phyloP scores from a whole-genome alignment of 23 tunicate species.

The Ascidia mentula region DNA sequence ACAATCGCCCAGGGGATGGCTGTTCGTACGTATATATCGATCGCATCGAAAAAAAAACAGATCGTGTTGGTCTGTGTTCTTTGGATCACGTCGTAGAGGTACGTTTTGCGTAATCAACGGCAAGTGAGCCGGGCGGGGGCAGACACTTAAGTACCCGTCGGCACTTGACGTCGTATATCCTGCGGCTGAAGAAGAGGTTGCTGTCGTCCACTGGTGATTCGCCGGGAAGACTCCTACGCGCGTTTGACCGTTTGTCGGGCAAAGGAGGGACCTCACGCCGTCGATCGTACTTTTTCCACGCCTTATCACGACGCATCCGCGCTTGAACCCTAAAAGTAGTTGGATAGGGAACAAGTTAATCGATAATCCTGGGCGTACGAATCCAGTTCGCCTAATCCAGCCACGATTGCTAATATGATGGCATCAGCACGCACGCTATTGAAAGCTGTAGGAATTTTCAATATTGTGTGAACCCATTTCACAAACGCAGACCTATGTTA shows the following conservation, averaged over 20 bases:
- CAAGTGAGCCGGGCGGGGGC: constrained; percentile 56
- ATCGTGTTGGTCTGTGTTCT: neutral
- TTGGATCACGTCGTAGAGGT: neutral
- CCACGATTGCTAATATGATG: no score
- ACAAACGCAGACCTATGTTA: no score
- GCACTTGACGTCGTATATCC: constrained; percentile 56
- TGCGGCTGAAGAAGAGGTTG: constrained; percentile 55
- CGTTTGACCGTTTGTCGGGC: constrained; percentile 1
- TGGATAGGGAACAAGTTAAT: neutral
- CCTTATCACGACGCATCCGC: constrained; percentile 12
- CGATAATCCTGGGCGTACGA: neutral
- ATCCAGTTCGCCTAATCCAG: neutral
- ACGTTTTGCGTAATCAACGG: constrained; percentile 26
- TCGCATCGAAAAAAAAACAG: neutral
- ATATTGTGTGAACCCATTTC: no score
- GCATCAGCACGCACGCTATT: no score
- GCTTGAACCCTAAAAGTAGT: constrained; percentile 33
- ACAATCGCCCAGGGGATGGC: neutral
- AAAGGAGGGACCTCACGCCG: constrained; percentile 47
- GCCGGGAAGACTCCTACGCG: constrained; percentile 10
- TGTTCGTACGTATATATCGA: neutral
- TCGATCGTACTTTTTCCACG: constrained; percentile 32
- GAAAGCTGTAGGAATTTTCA: no score
- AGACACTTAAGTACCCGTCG: constrained; percentile 43
- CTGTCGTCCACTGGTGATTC: constrained; percentile 39